Conservation (phyloP, 2,113 vertebrate species). For the Epinephelus cyanopodus region DNA sequence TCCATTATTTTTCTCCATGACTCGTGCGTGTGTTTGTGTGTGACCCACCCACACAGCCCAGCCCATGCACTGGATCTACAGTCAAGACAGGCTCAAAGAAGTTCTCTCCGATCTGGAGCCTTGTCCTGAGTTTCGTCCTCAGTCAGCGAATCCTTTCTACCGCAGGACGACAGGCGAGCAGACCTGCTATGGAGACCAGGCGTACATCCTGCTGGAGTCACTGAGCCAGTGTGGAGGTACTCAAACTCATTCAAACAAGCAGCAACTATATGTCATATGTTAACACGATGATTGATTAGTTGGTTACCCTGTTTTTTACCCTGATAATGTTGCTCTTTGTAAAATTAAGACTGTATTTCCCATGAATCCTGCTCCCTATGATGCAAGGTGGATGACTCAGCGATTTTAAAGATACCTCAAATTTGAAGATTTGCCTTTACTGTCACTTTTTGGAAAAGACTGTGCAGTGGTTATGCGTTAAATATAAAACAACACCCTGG, state of each 20-base stretch:
- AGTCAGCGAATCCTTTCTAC: constrained; percentile 83
- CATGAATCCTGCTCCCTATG: background rate
- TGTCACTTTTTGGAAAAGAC: background rate
- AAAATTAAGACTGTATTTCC: background rate
- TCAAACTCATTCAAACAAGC: background rate
- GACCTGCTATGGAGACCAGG: constrained; percentile 84
- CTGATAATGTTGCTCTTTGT: background rate
- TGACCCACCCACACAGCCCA: constrained; percentile 69
- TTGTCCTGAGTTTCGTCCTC: constrained; percentile 77
- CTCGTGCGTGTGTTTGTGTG: constrained; percentile 5
- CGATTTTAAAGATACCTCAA: background rate
- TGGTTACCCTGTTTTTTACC: no score
- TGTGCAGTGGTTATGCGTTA: background rate
- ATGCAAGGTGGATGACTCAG: background rate
- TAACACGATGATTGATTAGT: no score
- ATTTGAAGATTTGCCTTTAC: background rate
- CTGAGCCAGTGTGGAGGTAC: constrained; percentile 80
- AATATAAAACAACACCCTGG: background rate
- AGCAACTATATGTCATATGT: no score
- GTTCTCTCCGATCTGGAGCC: constrained; percentile 77
- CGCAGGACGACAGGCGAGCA: constrained; percentile 76
- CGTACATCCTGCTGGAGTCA: constrained; percentile 80
- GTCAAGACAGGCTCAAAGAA: constrained; percentile 65
- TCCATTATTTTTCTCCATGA: background rate
- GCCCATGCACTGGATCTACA: constrained; percentile 85